Evolutionary conservation across 2,113 vertebrate genomes (phyloP).

Genomic region (Sturnus vulgaris): DNA sequence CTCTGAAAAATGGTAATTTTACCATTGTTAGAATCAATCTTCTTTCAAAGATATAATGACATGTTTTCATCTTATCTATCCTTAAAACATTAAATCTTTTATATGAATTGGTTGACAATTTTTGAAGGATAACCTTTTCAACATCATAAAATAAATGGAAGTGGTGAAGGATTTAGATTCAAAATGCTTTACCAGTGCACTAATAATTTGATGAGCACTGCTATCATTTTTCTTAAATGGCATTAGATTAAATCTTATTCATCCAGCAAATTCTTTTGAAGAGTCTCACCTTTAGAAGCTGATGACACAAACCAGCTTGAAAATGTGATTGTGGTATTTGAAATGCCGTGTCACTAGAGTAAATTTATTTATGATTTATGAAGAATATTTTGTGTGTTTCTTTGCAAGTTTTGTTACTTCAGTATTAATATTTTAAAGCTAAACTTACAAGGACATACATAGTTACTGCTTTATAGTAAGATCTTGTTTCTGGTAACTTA

Average conservation of each 20-base stretch:
- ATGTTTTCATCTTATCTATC: slow-evolving; percentile 64
- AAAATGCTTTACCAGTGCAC: slow-evolving; percentile 64
- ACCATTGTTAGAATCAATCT: slow-evolving; percentile 54
- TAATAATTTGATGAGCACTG: slow-evolving; percentile 70
- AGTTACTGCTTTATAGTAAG: background rate
- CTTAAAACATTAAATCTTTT: slow-evolving; percentile 74
- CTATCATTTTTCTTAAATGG: slow-evolving; percentile 71
- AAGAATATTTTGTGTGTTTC: slow-evolving; percentile 1
- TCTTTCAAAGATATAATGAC: slow-evolving; percentile 64
- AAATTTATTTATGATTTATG: slow-evolving; percentile 31
- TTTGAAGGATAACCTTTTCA: slow-evolving; percentile 79
- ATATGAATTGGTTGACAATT: slow-evolving; percentile 71
- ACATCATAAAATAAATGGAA: slow-evolving; percentile 71
- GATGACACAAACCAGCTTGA: slow-evolving; percentile 52
- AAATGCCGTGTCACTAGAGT: slow-evolving; percentile 41
- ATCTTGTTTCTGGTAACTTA: slow-evolving; percentile 13
- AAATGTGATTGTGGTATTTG: slow-evolving; percentile 68
- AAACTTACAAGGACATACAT: background rate
- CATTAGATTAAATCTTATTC: slow-evolving; percentile 69
- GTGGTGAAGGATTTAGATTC: slow-evolving; percentile 65
- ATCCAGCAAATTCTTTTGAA: slow-evolving; percentile 64
- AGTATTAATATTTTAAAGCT: background rate
- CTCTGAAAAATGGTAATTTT: slow-evolving; percentile 55
- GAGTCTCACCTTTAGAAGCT: slow-evolving; percentile 54
- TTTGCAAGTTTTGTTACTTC: background rate